These are phyloP conservation scores for Alfaro cultratus DNA, from an alignment of 2,797 vertebrate genomes.

Conservation along the genomic window DNA sequence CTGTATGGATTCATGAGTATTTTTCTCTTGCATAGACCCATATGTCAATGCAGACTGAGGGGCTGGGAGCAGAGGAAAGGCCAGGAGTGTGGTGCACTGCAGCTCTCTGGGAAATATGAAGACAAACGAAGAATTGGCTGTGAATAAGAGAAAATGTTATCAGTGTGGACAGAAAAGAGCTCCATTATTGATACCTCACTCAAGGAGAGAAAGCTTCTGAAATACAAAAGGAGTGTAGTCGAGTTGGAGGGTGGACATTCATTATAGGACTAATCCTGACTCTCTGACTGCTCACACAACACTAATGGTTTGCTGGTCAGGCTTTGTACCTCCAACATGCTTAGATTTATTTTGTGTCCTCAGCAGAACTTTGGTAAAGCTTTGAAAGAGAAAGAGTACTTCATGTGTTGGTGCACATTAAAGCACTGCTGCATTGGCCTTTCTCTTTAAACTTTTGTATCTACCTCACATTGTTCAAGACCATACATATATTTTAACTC, in stretches of 20 bases:
- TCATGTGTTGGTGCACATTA: slow-evolving; percentile 49
- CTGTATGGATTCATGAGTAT: slow-evolving; percentile 82
- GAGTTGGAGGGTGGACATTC: slow-evolving; percentile 65
- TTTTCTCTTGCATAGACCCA: slow-evolving; percentile 83
- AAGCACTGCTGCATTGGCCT: slow-evolving; percentile 45
- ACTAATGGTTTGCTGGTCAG: slow-evolving; percentile 67
- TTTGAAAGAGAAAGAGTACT: slow-evolving; percentile 48
- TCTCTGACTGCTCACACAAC: slow-evolving; percentile 59
- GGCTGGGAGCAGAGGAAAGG: slow-evolving; percentile 83
- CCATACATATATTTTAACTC: slow-evolving; percentile 67
- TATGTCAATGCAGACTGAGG: slow-evolving; percentile 87
- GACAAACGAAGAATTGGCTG: slow-evolving; percentile 83
- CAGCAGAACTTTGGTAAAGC: slow-evolving; percentile 53
- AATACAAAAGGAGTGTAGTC: slow-evolving; percentile 64
- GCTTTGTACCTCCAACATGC: slow-evolving; percentile 56
- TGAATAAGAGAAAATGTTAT: slow-evolving; percentile 80
- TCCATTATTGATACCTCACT: slow-evolving; percentile 75
- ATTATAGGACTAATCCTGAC: slow-evolving; percentile 63
- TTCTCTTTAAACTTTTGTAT: slow-evolving; percentile 67
- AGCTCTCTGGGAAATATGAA: slow-evolving; percentile 81
- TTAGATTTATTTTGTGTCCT: slow-evolving; percentile 53
- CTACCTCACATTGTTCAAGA: slow-evolving; percentile 77
- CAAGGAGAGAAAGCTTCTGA: slow-evolving; percentile 64
- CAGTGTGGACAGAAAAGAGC: slow-evolving; percentile 76
- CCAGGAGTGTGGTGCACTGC: slow-evolving; percentile 76